Base-by-base conservation (phyloP, 2,113 vertebrate genomes). In the Corythornis madagascariensis region DNA sequence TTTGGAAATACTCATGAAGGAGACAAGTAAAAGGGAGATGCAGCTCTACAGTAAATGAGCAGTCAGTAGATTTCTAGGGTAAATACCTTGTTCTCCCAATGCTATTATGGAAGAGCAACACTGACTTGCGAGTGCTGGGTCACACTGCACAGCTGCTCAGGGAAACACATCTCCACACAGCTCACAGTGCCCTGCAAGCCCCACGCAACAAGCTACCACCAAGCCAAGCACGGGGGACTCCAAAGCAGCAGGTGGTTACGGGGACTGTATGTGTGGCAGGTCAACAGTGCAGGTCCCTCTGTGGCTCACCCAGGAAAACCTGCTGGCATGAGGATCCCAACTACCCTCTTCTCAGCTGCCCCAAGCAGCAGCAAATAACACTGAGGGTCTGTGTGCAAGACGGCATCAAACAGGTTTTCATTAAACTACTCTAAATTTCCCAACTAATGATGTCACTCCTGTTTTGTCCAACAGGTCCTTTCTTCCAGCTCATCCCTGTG, bases 351-450 rank as follows among this genome's bases (percentile, higher is more conserved):
- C 50, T 61, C 55, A 35, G 21, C 33, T 14, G 25, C 29, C 31
- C 74, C 57, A 15, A 28, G 22, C 38, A 70, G 26, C 4, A 26
- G 29, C 4, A 2, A 79, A 69, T 11, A 45, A 63, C 15, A 17
- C 40, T 9, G 10, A 57, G 42, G 20, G 35, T 42, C 35, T 35
- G 16, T 33, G 66, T 0, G 1, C 0, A 3, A 61, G 48, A 65
- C 28, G 50, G 59, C 28, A 86, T 42, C 2, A 0, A 88, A 79
- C 42, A 63, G 77, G 47, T 45, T 91, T 87, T 69, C 59, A 47
- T 9, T 18, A 63, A 89, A 77, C 72, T 31, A 47, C 25, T 76
- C 67, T 60, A 15, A 56, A 75, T 86, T 92, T 86, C 83, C 53
- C 75, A 91, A 22, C n/a, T 71, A 57, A 43, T 71, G 26, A 87